Base-by-base conservation (phyloP, 2,113 vertebrate genomes). In the Sinocyclocheilus rhinocerous region DNA sequence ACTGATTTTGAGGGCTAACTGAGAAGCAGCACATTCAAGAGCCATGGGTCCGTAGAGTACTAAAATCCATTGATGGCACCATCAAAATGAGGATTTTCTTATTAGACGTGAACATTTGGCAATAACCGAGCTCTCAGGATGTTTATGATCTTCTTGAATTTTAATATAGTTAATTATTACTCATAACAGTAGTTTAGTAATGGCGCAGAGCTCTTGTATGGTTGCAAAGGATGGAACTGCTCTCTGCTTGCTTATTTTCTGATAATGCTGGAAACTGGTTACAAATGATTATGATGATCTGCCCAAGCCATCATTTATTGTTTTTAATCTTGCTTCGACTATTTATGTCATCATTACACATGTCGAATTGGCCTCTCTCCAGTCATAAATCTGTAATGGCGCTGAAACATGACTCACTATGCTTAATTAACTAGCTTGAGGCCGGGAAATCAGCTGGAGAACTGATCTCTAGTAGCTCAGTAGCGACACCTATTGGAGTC, bases 401-500 rank as follows among this genome's bases (percentile, higher is more conserved):
- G 8, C 52, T 57, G 76, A 36, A 78, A 59, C 36, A 78, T 78
- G 76, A 57, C 76, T 78, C 76, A 78, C 76, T 77, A 55, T 36
- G 26, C 11, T 57, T 59, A 78, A 78, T 78, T 22, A 78, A 78
- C 76, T 33, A 5, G 29, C 52, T 59, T 8, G 10, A 78, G 29
- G 29, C 29, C 12, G 4, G 6, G 70, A 72, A 72, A 22, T 72
- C 69, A 72, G 69, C 69, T 72, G 69, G 67, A 73, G 70, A 39
- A 33, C 18, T 36, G 26, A 59, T 33, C 10, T 78, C 26, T 36
- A 22, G 52, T 4, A n/a, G 76, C 29, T 78, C 29, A n/a, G 29
- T 20, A 39, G 76, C 16, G 29, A 39, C 76, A 11, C 76, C 76
- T 78, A 39, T 73, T 73, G 70, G 70, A 73, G 20, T 3, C 9